A percentile compares a stretch with the other conserved stretches of the same genome.
Evolutionary conservation across 1,140 invertebrate genomes (phyloP).

Genomic region (Pectinophora gossypiella): DNA sequence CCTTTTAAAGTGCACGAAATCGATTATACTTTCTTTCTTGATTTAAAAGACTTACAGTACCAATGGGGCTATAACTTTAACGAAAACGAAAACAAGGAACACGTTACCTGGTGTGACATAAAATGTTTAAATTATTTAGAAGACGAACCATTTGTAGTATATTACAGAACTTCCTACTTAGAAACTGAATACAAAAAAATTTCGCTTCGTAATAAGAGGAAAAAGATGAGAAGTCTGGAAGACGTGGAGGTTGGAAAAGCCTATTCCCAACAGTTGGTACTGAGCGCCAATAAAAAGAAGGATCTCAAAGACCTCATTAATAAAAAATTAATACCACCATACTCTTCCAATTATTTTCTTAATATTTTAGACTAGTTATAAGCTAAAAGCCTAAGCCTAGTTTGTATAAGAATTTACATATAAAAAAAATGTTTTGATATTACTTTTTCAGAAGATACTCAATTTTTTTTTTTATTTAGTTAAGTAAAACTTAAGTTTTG

Average conservation of each 20-base stretch:
- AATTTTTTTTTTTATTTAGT: too few relatives aligned
- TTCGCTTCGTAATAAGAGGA: slow-evolving; percentile 10
- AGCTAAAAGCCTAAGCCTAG: too few relatives aligned
- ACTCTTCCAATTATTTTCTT: background rate
- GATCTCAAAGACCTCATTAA: slow-evolving; percentile 13
- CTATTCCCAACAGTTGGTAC: background rate
- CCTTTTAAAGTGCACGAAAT: slow-evolving; percentile 13
- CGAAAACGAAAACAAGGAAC: slow-evolving; percentile 17
- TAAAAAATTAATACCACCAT: slow-evolving; percentile 11
- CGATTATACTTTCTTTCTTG: slow-evolving; percentile 5
- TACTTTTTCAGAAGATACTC: too few relatives aligned
- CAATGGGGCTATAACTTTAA: slow-evolving; percentile 28
- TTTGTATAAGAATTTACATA: too few relatives aligned
- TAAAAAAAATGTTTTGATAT: too few relatives aligned
- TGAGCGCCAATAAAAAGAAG: slow-evolving; percentile 10
- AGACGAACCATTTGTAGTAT: slow-evolving; percentile 1
- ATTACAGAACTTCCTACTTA: slow-evolving; percentile 11
- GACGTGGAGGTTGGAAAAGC: background rate
- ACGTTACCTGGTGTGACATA: slow-evolving; percentile 20
- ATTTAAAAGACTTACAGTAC: slow-evolving; percentile 17
- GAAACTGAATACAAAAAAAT: slow-evolving; percentile 7
- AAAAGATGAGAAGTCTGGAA: background rate
- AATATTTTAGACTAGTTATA: too few relatives aligned
- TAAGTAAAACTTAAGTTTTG: too few relatives aligned
- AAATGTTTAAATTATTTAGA: slow-evolving; percentile 19